Conservation (phyloP, 2,888 invertebrate species). For the Mythimna lalbum region DNA sequence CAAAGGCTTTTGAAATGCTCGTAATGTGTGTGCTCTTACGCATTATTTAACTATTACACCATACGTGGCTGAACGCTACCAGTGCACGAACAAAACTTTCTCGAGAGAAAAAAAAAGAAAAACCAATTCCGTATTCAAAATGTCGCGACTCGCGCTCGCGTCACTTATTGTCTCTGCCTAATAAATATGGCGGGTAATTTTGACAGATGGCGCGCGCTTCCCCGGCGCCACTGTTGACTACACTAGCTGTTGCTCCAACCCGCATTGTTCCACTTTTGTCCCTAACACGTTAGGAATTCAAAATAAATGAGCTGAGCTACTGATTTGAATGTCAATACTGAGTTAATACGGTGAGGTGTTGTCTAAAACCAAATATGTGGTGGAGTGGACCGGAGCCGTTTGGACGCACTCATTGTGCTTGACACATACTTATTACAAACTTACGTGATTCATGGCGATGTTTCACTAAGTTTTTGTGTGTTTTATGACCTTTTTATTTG, state of each 20-base stretch:
- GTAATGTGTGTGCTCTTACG: slow-evolving; percentile 5
- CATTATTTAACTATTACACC: slow-evolving; percentile 44
- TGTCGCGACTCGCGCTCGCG: slow-evolving; percentile 57
- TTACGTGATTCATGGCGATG: slow-evolving; percentile 64
- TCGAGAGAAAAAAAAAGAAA: slow-evolving; percentile 41
- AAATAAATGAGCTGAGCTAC: slow-evolving; percentile 87
- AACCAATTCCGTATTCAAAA: slow-evolving; percentile 62
- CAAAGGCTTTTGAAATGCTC: slow-evolving; percentile 21
- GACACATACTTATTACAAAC: slow-evolving; percentile 60
- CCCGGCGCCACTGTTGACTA: slow-evolving; percentile 87
- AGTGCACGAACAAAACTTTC: slow-evolving; percentile 47
- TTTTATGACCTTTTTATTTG: slow-evolving; percentile 65
- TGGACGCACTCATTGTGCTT: slow-evolving; percentile 62
- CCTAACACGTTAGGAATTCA: slow-evolving; percentile 83
- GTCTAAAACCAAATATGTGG: slow-evolving; percentile 84
- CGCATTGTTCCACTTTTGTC: slow-evolving; percentile 85
- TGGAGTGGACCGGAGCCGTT: slow-evolving; percentile 57
- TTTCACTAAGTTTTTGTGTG: slow-evolving; percentile 58
- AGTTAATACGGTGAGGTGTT: slow-evolving; percentile 86
- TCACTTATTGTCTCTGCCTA: slow-evolving; percentile 70
- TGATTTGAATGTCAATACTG: slow-evolving; percentile 89
- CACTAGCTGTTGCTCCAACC: slow-evolving; percentile 89
- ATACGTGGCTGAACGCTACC: slow-evolving; percentile 44
- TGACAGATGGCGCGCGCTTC: slow-evolving; percentile 85
- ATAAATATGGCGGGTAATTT: slow-evolving; percentile 83